Evolutionary conservation across 2,888 invertebrate genomes (phyloP).

Genomic region (Cheilosia urbana): DNA sequence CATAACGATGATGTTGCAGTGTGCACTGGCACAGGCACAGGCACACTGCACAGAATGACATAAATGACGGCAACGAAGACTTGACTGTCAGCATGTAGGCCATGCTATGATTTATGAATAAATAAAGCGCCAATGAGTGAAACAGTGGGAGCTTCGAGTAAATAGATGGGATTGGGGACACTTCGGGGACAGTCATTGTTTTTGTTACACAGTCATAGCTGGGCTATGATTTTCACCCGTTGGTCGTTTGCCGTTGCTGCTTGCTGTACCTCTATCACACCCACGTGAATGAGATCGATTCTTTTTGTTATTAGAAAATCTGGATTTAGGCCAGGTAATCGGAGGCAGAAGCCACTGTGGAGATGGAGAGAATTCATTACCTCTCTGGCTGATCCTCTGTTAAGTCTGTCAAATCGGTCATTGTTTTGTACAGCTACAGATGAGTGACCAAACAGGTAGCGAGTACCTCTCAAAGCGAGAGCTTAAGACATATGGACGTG

Average conservation of each 20-base stretch:
- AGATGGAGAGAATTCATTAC: slow-evolving; percentile 51
- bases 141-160: slow-evolving; percentile 16
- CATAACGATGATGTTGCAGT: slow-evolving; percentile 14
- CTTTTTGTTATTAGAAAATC: slow-evolving; percentile 13
- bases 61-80: slow-evolving; percentile 9
- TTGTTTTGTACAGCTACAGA: slow-evolving; percentile 3
- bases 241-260: too few species aligned
- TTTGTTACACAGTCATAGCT: slow-evolving; percentile 16
- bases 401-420: slow-evolving; percentile 30
- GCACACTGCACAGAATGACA: not conserved
- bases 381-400: slow-evolving; percentile 47
- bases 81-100: slow-evolving; percentile 63
- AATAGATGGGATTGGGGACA: slow-evolving; percentile 58
- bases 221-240: slow-evolving; percentile 50
- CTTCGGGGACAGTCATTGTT: slow-evolving; percentile 48
- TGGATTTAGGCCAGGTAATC: slow-evolving; percentile 49
- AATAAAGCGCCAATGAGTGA: slow-evolving; percentile 61
- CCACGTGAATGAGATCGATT: slow-evolving; percentile 41
- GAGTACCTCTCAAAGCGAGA: not conserved
- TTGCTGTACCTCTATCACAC: slow-evolving; percentile 26
- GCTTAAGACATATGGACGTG: slow-evolving; percentile 48
- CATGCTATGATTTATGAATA: slow-evolving; percentile 73
- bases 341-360: slow-evolving; percentile 6
- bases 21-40: not conserved
- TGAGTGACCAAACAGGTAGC: slow-evolving; percentile 20